Evolutionary conservation across 2,888 invertebrate species (phyloP).

Genomic region (Labia minor): DNA sequence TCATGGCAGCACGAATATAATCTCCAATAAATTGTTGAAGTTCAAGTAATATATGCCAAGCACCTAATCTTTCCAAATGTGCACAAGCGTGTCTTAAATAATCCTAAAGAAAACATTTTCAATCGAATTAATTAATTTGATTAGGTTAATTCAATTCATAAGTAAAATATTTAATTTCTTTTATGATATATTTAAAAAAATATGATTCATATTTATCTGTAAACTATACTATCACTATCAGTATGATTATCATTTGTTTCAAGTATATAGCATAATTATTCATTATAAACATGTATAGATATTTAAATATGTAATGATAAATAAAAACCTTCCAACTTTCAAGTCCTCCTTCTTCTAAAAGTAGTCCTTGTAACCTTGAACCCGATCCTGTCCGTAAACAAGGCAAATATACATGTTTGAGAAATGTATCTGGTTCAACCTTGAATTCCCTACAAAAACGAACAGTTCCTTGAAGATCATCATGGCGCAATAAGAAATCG

Average conservation of each 20-base stretch:
- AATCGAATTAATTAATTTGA: slow-evolving; percentile 16
- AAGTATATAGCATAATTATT: no score
- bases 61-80: slow-evolving; percentile 55
- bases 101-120: slow-evolving; percentile 41
- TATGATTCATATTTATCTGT: no score
- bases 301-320: no score
- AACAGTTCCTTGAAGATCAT: slow-evolving; percentile 56
- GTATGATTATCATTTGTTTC: no score
- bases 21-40: slow-evolving; percentile 62
- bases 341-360: slow-evolving; percentile 55
- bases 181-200: slow-evolving; percentile 17
- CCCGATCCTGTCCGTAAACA: slow-evolving; percentile 55
- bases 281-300: no score
- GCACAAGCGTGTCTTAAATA: slow-evolving; percentile 60
- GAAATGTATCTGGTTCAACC: slow-evolving; percentile 57
- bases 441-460: slow-evolving; percentile 57
- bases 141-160: not conserved
- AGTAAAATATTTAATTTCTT: not conserved
- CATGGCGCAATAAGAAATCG: slow-evolving; percentile 63
- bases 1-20: slow-evolving; percentile 65
- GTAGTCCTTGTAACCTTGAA: slow-evolving; percentile 48
- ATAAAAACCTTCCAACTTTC: slow-evolving; percentile 61
- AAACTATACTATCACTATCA: no score
- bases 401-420: slow-evolving; percentile 57
- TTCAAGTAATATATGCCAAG: slow-evolving; percentile 60